Conservation (phyloP, 2,797 vertebrate species). For the Halcyon chelicuti region DNA sequence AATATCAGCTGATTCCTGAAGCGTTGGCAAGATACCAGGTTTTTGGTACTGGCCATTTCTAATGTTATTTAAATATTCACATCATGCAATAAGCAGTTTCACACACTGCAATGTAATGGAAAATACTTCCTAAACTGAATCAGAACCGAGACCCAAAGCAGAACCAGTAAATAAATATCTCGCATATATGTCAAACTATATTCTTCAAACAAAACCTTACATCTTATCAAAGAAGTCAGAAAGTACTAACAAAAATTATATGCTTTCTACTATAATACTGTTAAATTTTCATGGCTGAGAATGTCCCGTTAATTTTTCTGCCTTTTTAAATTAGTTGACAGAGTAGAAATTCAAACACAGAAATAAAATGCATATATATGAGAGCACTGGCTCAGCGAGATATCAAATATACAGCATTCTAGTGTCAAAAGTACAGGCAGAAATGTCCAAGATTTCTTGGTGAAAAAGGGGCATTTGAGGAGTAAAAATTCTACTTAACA, state of each 20-base stretch:
- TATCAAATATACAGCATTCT: conserved; percentile 93
- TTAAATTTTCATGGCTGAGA: conserved; percentile 77
- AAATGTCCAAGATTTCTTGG: conserved; percentile 74
- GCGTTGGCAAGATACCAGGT: conserved; percentile 63
- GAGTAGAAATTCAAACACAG: conserved; percentile 80
- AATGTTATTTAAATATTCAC: conserved; percentile 75
- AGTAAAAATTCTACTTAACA: conserved; percentile 75
- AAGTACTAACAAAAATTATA: conserved; percentile 78
- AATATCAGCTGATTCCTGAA: conserved; percentile 68
- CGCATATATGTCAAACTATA: conserved; percentile 79
- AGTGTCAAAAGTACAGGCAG: conserved; percentile 77
- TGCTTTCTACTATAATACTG: conserved; percentile 77
- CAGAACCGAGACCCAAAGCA: conserved; percentile 70
- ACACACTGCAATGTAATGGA: conserved; percentile 72
- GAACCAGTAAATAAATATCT: conserved; percentile 81
- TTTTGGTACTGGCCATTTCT: conserved; percentile 64
- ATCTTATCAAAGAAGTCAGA: conserved; percentile 80
- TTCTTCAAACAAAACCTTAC: conserved; percentile 81
- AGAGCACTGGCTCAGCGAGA: conserved; percentile 79
- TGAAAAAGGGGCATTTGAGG: conserved; percentile 69
- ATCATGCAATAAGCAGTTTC: conserved; percentile 68
- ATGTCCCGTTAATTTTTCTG: conserved; percentile 69
- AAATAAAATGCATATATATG: conserved; percentile 83
- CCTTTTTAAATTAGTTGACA: conserved; percentile 77
- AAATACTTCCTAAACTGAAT: conserved; percentile 69